phyloP scores from a whole-genome alignment of 2,113 vertebrate species.

The Peromyscus polionotus region DNA sequence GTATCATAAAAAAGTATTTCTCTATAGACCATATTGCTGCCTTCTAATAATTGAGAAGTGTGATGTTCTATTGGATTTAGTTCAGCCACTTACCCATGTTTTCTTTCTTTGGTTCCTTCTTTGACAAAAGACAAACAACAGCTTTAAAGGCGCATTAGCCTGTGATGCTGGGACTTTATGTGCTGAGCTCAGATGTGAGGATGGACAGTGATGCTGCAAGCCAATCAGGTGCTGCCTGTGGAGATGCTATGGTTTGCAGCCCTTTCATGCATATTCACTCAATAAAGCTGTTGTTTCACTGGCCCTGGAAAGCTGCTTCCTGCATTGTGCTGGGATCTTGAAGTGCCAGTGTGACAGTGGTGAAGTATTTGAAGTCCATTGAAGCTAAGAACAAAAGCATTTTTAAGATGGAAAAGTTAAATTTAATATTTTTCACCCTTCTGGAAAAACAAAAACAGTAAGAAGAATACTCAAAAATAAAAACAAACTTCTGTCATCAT shows the following conservation, averaged over 20 bases:
- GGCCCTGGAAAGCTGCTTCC: conserved; percentile 82
- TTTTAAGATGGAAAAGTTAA: conserved; percentile 84
- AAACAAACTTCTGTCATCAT: conserved; percentile 59
- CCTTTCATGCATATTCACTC: conserved; percentile 91
- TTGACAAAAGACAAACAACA: conserved; percentile 79
- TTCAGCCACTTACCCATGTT: conserved; percentile 51
- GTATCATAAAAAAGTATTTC: neutral
- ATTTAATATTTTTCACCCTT: conserved; percentile 78
- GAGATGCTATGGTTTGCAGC: conserved; percentile 86
- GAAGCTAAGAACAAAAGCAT: conserved; percentile 87
- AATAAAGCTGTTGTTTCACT: conserved; percentile 89
- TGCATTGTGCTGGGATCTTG: conserved; percentile 86
- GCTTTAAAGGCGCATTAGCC: conserved; percentile 51
- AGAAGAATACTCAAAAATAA: conserved; percentile 31
- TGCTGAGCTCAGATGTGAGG: conserved; percentile 73
- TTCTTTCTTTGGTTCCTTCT: conserved; percentile 68
- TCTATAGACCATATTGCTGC: neutral
- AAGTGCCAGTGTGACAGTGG: conserved; percentile 87
- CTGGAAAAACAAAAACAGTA: conserved; percentile 7
- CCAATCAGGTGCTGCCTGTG: conserved; percentile 84
- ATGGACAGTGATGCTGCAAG: conserved; percentile 80
- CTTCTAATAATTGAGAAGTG: conserved; percentile 31
- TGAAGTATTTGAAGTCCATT: conserved; percentile 86
- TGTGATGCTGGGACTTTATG: conserved; percentile 87
- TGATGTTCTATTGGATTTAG: conserved; percentile 48